Evolutionary conservation across 2,797 vertebrate species (phyloP), one percentile per base, ranked within the genome.

Genomic region (Myoxocephalus aenaeus): DNA sequence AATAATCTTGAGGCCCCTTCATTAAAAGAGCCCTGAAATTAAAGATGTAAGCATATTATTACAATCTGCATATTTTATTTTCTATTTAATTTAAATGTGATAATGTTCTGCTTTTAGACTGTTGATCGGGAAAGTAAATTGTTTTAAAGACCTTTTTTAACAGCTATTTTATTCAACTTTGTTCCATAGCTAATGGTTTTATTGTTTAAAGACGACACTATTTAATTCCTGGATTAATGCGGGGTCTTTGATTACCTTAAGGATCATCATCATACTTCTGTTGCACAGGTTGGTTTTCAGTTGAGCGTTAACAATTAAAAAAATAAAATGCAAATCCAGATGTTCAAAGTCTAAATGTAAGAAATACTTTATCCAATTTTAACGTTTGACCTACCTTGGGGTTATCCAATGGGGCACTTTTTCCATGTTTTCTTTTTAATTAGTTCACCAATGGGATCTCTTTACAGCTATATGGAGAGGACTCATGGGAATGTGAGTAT

Each of bases 211-310:
- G 71, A 17, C 1, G 7, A 6, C 1, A 0, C 3, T 0, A 3
- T 44, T 1, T 25, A 86, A 83, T 87, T 90, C 84, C 89, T 70
- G 79, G 0, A 0, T 69, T 34, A 61, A 10, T 32, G 9, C 15
- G 4, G 10, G 2, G 1, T 51, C 20, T 14, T 63, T 17, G 0
- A 14, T 48, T 17, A 65, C 70, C 73, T 77, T 87, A 15, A 44
- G 40, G 42, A 44, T 46, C 13, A 46, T 46, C 13, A 44, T 44
- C 15, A 17, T 46, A 5, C 44, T 46, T 5, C 15, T 46, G 48
- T 50, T 48, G 2, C 48, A 20, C 18, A 50, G 7, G 48, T 10
- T n/a, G 2, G 20, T 51, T 51, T 22, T 51, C 20, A 11, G 7
- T 51, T 50, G 48, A 50, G 48, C 18, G 18, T 7, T 14, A 48